phyloP scores from a whole-genome alignment of 30 jellyfish, hydroid and myxozoan genomes.

The Nemopilema nomurai region DNA sequence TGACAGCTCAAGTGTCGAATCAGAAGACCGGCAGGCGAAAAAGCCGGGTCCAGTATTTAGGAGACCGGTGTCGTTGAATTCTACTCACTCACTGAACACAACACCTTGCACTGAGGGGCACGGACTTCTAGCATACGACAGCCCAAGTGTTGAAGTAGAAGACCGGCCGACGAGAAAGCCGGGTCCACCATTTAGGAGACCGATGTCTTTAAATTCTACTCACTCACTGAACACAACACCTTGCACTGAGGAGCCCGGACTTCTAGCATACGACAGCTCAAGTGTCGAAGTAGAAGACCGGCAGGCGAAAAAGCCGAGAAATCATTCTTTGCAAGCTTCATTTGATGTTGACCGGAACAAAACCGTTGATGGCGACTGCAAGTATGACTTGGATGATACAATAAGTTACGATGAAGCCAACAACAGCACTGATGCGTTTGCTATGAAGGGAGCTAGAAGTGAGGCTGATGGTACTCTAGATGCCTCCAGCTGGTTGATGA shows the following conservation, averaged over 20 bases:
- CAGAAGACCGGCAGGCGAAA: neutral
- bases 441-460: neutral
- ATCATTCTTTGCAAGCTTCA: neutral
- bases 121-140: no score
- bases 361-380: neutral
- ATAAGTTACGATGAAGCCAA: neutral
- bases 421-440: neutral
- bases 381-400: neutral
- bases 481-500: neutral
- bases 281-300: neutral
- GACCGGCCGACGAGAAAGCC: no score
- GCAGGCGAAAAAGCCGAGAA: neutral
- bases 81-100: no score
- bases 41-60: neutral
- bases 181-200: neutral
- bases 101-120: no score
- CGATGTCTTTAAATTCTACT: neutral
- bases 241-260: neutral
- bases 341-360: neutral
- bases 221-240: neutral
- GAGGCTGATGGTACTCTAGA: neutral
- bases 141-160: no score
- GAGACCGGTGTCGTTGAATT: no score
- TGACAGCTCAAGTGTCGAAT: neutral
- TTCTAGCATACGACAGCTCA: neutral